phyloP scores from a whole-genome alignment of 2,888 invertebrate species.

The Drosophila nr. perissopoda region DNA sequence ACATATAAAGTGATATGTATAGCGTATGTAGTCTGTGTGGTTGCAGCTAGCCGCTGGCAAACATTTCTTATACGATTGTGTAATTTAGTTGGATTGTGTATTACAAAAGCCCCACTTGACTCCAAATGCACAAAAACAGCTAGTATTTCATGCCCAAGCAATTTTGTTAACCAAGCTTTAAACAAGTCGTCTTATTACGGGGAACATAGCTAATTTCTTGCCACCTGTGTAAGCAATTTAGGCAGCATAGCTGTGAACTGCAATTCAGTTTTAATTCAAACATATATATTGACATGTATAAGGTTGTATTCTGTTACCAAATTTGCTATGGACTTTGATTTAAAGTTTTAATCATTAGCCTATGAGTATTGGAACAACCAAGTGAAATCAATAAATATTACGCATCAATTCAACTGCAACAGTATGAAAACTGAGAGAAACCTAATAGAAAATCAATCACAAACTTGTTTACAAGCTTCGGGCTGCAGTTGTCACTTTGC shows the following conservation, averaged over 20 bases:
- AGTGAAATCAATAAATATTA: slow-evolving; percentile 4
- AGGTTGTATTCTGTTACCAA: background rate
- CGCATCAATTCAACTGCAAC: background rate
- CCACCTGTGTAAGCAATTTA: background rate
- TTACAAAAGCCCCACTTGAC: background rate
- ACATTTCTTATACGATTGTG: slow-evolving; percentile 27
- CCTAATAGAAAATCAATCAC: slow-evolving; percentile 26
- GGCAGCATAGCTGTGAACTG: background rate
- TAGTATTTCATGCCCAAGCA: background rate
- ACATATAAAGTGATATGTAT: background rate
- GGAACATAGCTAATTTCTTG: background rate
- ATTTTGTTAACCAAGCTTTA: background rate
- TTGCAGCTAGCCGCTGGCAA: slow-evolving; percentile 14
- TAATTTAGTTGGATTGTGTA: slow-evolving; percentile 8
- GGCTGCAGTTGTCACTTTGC: background rate
- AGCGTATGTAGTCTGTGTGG: slow-evolving; percentile 3
- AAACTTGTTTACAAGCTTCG: slow-evolving; percentile 19
- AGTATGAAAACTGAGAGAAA: slow-evolving; percentile 3
- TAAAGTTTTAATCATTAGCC: background rate
- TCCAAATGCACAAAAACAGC: background rate
- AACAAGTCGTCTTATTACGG: background rate
- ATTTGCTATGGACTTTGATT: background rate
- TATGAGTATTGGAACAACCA: background rate
- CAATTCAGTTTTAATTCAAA: background rate
- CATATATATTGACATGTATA: background rate